A percentile compares a stretch with the other conserved stretches of the same genome.
Conservation (phyloP, 2,888 invertebrate species). For the Itoplectis maculator region DNA sequence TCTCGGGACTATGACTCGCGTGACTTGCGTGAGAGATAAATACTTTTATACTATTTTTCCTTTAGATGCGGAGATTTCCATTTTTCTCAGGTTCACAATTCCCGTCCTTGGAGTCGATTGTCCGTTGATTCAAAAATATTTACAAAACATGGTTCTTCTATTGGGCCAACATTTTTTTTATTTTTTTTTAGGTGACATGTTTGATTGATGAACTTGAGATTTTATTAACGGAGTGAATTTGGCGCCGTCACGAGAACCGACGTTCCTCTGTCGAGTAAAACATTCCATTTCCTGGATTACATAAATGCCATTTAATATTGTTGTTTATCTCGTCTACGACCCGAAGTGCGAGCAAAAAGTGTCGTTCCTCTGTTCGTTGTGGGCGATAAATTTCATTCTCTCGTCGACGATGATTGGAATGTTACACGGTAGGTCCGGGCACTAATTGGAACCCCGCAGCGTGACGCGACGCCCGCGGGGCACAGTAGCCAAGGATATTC, state of each 20-base stretch:
- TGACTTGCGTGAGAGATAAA: slow-evolving; percentile 22
- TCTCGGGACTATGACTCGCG: not conserved
- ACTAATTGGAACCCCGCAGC: slow-evolving; percentile 55
- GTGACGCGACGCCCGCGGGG: slow-evolving; percentile 20
- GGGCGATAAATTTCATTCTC: slow-evolving; percentile 12
- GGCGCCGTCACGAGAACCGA: slow-evolving; percentile 19
- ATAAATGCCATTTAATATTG: not conserved
- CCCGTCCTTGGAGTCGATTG: slow-evolving; percentile 14
- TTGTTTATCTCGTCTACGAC: not conserved
- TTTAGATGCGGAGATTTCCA: not conserved
- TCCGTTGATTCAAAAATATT: not conserved
- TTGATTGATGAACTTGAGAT: slow-evolving; percentile 19
- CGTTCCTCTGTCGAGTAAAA: slow-evolving; percentile 33
- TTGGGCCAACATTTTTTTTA: slow-evolving; percentile 1
- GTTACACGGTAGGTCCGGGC: slow-evolving; percentile 36
- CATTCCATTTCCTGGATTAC: not conserved
- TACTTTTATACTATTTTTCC: slow-evolving; percentile 21
- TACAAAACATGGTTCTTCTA: not conserved
- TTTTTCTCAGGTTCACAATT: not conserved
- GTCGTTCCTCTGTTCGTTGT: slow-evolving; percentile 1
- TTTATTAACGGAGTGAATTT: slow-evolving; percentile 48
- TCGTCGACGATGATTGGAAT: slow-evolving; percentile 24
- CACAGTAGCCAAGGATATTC: slow-evolving; percentile 45
- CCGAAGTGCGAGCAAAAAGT: not conserved
- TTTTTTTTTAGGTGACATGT: slow-evolving; percentile 26